These are phyloP conservation scores for Hormiphora californensis DNA, from an alignment of 37 sponge, comb jelly and placozoan genomes.

Conservation along the genomic window DNA sequence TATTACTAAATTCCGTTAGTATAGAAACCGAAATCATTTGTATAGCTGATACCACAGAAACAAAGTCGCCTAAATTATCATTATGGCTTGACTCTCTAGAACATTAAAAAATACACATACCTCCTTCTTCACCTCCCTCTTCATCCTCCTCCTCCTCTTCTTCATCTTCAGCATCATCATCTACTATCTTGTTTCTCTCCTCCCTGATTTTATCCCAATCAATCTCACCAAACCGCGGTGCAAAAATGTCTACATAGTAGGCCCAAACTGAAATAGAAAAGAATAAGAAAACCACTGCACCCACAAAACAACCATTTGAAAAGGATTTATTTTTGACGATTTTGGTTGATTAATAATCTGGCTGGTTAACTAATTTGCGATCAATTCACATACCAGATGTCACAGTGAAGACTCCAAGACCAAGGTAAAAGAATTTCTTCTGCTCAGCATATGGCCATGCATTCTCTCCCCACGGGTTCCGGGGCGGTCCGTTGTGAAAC, in stretches of 20 bases:
- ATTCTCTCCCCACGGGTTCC: slow-evolving; percentile 26
- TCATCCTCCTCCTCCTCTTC: slow-evolving; percentile 37
- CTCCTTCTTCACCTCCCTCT: slow-evolving; percentile 1
- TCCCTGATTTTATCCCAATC: slow-evolving; percentile 46
- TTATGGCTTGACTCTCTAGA: neutral
- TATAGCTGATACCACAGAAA: neutral
- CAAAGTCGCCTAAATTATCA: neutral
- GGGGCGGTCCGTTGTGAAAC: slow-evolving; percentile 52
- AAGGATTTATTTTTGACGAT: neutral
- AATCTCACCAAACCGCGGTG: slow-evolving; percentile 30
- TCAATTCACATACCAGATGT: neutral
- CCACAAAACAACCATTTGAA: no score
- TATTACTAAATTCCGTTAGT: neutral
- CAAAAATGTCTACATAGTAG: slow-evolving; percentile 5
- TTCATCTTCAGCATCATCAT: slow-evolving; percentile 53
- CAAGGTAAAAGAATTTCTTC: neutral
- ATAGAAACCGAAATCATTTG: neutral
- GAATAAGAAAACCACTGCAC: neutral
- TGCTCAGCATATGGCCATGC: slow-evolving; percentile 13
- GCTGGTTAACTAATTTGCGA: neutral
- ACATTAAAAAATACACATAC: neutral
- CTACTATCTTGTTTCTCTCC: slow-evolving; percentile 3
- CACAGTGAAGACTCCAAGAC: neutral
- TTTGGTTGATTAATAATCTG: neutral
- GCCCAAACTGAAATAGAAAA: slow-evolving; percentile 4